A percentile compares a stretch with the other conserved stretches of the same genome.
These are phyloP conservation scores for Parnassius mnemosyne DNA, from an alignment of 2,888 invertebrate genomes.

Conservation along the genomic window DNA sequence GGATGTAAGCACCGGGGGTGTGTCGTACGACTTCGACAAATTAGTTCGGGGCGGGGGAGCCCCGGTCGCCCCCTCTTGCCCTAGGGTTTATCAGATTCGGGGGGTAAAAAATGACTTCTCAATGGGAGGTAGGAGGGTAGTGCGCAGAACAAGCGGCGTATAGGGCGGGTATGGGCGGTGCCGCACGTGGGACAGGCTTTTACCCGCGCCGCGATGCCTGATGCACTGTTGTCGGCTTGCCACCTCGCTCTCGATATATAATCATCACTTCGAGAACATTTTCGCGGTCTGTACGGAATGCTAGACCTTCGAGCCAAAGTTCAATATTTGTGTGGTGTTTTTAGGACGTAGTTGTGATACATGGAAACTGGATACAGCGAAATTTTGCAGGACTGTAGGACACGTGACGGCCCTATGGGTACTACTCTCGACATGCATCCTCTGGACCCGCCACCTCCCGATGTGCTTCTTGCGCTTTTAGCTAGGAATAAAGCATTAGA, in stretches of 20 bases:
- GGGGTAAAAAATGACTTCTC: constrained; percentile 78
- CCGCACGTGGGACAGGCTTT: constrained; percentile 67
- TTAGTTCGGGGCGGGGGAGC: constrained; percentile 81
- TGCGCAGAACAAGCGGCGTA: constrained; percentile 55
- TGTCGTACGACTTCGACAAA: constrained; percentile 78
- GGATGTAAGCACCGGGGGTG: constrained; percentile 80
- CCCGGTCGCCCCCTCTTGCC: constrained; percentile 53
- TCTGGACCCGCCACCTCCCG: constrained; percentile 85
- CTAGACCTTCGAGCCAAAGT: constrained; percentile 40
- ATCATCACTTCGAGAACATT: constrained; percentile 44
- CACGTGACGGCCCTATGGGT: constrained; percentile 54
- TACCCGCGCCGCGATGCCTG: constrained; percentile 55
- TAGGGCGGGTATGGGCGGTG: constrained; percentile 73
- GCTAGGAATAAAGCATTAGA: constrained; percentile 93
- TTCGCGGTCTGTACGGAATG: constrained; percentile 48
- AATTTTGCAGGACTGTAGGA: constrained; percentile 54
- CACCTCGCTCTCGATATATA: constrained; percentile 42
- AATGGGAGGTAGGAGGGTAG: constrained; percentile 75
- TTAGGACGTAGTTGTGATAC: constrained; percentile 48
- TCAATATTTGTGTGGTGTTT: constrained; percentile 50
- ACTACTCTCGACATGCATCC: constrained; percentile 64
- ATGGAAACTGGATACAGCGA: constrained; percentile 60
- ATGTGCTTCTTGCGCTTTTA: constrained; percentile 90
- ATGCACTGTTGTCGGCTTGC: constrained; percentile 45
- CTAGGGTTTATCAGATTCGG: constrained; percentile 77